Evolutionary conservation across 1,140 invertebrate species (phyloP).

Genomic region (Lerema accius): DNA sequence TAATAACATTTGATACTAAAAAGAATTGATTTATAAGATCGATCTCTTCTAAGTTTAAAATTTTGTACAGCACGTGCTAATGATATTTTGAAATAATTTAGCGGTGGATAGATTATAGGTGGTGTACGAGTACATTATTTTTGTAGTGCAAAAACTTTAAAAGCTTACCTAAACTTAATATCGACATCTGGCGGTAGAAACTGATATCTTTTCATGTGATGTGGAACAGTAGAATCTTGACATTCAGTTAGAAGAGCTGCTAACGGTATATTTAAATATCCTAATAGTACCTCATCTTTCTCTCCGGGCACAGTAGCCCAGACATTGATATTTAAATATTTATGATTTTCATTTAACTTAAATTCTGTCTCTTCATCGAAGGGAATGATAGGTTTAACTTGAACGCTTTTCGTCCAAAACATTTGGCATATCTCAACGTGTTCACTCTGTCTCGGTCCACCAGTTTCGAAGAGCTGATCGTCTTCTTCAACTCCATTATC

Average conservation of each 20-base stretch:
- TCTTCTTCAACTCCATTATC: conserved; percentile 61
- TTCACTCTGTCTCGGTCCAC: conserved; percentile 70
- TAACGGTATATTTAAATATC: conserved; percentile 91
- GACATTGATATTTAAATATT: conserved; percentile 92
- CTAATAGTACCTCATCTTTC: conserved; percentile 86
- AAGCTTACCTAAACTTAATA: conserved; percentile 84
- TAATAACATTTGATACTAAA: too few species aligned
- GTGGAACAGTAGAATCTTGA: conserved; percentile 90
- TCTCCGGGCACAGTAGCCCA: conserved; percentile 86
- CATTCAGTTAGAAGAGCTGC: conserved; percentile 90
- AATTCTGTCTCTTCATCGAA: conserved; percentile 91
- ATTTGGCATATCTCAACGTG: conserved; percentile 80
- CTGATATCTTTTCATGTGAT: conserved; percentile 89
- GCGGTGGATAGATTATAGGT: too few species aligned
- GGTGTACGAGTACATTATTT: too few species aligned
- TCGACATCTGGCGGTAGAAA: conserved; percentile 88
- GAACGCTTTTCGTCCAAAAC: conserved; percentile 77
- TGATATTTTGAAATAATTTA: conserved; percentile 1
- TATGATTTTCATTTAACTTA: conserved; percentile 86
- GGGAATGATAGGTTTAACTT: conserved; percentile 83
- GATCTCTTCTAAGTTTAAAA: too few species aligned
- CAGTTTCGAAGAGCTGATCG: conserved; percentile 64
- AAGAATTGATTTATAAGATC: too few species aligned
- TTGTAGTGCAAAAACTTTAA: not conserved
- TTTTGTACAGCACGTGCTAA: too few species aligned